Evolutionary conservation across 2,113 vertebrate species (phyloP).

Genomic region (Callorhinus ursinus): DNA sequence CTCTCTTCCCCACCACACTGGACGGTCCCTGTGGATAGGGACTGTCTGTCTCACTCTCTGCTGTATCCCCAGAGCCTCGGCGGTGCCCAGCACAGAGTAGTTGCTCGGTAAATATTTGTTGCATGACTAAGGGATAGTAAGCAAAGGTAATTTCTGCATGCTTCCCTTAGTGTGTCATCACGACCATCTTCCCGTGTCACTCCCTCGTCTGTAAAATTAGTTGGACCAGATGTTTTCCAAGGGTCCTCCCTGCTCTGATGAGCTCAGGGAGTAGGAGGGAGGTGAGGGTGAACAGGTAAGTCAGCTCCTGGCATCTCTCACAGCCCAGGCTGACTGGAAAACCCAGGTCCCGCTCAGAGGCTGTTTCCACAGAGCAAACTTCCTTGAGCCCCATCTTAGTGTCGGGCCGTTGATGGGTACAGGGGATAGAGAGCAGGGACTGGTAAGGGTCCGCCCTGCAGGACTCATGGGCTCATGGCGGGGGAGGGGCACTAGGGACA

Average conservation of each 20-base stretch:
- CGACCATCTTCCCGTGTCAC: background rate
- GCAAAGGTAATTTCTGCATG: background rate
- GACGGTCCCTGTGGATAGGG: background rate
- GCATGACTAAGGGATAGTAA: background rate
- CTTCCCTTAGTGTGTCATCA: background rate
- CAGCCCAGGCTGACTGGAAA: background rate
- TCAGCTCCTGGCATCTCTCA: background rate
- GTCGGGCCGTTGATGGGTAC: background rate
- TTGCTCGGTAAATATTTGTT: background rate
- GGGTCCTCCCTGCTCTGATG: background rate
- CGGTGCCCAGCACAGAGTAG: background rate
- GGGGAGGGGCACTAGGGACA: background rate
- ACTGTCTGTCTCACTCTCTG: background rate
- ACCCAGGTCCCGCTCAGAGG: background rate
- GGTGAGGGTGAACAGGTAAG: background rate
- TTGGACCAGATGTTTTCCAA: background rate
- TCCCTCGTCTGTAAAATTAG: background rate
- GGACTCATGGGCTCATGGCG: background rate
- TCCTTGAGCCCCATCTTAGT: background rate
- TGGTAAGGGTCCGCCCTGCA: background rate
- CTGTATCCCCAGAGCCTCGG: background rate
- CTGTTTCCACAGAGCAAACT: background rate
- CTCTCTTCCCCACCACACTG: background rate
- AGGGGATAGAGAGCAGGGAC: background rate
- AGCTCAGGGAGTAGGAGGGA: background rate